Base-by-base conservation (phyloP, 2,113 vertebrate species). In the Taurulus bubalis region DNA sequence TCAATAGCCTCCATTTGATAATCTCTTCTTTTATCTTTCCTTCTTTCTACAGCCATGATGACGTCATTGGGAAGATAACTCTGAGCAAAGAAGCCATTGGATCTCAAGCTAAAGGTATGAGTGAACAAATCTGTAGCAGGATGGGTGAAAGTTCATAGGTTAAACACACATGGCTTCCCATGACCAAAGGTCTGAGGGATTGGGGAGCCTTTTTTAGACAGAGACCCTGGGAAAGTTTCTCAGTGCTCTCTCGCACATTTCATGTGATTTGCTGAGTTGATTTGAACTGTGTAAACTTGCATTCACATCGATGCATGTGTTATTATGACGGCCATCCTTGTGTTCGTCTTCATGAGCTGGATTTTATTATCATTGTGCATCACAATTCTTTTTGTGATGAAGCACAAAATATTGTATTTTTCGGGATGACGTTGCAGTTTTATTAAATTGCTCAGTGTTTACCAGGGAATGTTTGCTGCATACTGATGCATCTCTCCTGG, bases 51-150 rank as follows among this genome's bases (percentile, higher is more conserved):
- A 98, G 98, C 79, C 97, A 98, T 0, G 97, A 97, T 0, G 96
- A 98, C 18, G 62, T 97, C 66, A 98, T 98, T 6, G 97, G 97
- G 83, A 98, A 97, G 90, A 95, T 98, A 77, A 95, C 91, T 0
- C 95, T 98, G 77, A 97, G 89, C 86, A 96, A 87, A 92, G 96
- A 97, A 24, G 89, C 91, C 26, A 97, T 99, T 38, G 89, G 94
- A 8, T 93, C 95, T 0, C 93, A 96, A 85, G 91, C 93, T 0
- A 93, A 95, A 95, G 97, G 97, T 97, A 95, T 76, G 71, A 68
- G 24, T 22, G 47, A 75, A 75, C 20, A 32, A 59, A 79, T 34
- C 30, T 80, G 65, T 80, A 5, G 65, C 40, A 30, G 34, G 65
- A 45, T 34, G 58, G 79, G 24, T 60, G n/a, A 10, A 32, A 84